Conservation (phyloP, 2,113 vertebrate genomes). For the Hypocryptadius cinnamomeus region DNA sequence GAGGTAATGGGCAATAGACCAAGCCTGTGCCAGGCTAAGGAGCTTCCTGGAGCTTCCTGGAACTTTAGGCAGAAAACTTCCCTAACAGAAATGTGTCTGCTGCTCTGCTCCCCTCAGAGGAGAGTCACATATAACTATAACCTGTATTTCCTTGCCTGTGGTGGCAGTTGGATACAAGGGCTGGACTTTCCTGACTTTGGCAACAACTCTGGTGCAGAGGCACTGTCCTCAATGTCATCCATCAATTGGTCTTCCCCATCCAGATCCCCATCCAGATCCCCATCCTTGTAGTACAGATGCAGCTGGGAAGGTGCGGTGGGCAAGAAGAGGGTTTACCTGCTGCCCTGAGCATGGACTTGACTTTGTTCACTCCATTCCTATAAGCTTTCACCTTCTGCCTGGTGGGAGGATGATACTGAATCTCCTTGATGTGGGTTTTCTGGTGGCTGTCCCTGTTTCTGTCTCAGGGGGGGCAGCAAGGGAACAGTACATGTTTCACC, state of each 20-base stretch:
- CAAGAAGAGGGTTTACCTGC: not conserved
- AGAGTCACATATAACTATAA: not conserved
- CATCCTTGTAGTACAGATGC: not conserved
- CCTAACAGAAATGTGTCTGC: not conserved
- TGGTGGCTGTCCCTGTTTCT: not conserved
- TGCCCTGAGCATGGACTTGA: not conserved
- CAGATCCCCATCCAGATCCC: not conserved
- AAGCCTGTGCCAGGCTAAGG: not conserved
- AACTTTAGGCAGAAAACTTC: not conserved
- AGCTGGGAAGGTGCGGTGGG: not conserved
- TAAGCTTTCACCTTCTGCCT: not conserved
- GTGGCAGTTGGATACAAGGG: too few relatives aligned
- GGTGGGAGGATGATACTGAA: not conserved
- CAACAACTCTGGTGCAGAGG: not conserved
- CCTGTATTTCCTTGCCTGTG: not conserved
- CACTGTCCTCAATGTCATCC: not conserved
- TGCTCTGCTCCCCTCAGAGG: not conserved
- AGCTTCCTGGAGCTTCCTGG: too few relatives aligned
- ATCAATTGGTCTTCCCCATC: not conserved
- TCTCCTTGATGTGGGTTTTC: not conserved
- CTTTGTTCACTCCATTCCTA: not conserved
- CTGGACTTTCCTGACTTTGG: not conserved
- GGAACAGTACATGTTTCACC: not conserved
- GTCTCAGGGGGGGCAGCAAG: not conserved
- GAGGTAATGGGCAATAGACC: not conserved